phyloP scores from a whole-genome alignment of 2,888 invertebrate species.

The Anthrax anthrax region DNA sequence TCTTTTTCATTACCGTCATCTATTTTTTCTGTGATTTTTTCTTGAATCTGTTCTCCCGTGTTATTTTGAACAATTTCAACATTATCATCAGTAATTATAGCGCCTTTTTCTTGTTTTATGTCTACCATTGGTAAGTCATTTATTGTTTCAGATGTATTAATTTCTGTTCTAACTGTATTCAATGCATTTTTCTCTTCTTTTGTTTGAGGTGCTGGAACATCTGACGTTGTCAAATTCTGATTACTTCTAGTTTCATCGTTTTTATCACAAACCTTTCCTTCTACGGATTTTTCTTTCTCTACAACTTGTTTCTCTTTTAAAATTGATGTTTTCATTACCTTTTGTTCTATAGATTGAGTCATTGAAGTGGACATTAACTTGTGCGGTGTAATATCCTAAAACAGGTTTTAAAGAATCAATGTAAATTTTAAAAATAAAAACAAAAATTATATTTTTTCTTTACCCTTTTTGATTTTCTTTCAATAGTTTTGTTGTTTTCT shows the following conservation, averaged over 20 bases:
- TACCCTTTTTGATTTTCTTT: slow-evolving; percentile 30
- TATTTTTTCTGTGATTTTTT: slow-evolving; percentile 22
- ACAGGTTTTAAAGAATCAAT: too few species aligned
- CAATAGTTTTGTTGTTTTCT: slow-evolving; percentile 11
- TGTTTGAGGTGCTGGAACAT: slow-evolving; percentile 25
- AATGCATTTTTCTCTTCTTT: slow-evolving; percentile 34
- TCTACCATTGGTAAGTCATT: slow-evolving; percentile 12
- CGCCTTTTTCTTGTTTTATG: slow-evolving; percentile 19
- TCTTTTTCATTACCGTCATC: slow-evolving; percentile 22
- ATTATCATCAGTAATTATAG: slow-evolving; percentile 8
- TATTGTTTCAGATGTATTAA: slow-evolving; percentile 18
- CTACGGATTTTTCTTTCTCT: not conserved
- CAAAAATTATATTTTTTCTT: slow-evolving; percentile 1
- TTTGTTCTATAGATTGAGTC: slow-evolving; percentile 3
- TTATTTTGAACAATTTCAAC: slow-evolving; percentile 18
- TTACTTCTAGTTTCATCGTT: slow-evolving; percentile 17
- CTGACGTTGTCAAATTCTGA: slow-evolving; percentile 6
- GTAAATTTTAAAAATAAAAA: not conserved
- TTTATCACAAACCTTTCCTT: slow-evolving; percentile 2
- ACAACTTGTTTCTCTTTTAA: slow-evolving; percentile 13
- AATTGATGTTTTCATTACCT: not conserved
- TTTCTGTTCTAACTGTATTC: slow-evolving; percentile 27
- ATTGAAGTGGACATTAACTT: not conserved
- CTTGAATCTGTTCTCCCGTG: not conserved
- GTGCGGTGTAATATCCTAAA: slow-evolving; percentile 2